phyloP scores from a whole-genome alignment of 2,113 vertebrate species.

The Microcebus lehilahytsara region DNA sequence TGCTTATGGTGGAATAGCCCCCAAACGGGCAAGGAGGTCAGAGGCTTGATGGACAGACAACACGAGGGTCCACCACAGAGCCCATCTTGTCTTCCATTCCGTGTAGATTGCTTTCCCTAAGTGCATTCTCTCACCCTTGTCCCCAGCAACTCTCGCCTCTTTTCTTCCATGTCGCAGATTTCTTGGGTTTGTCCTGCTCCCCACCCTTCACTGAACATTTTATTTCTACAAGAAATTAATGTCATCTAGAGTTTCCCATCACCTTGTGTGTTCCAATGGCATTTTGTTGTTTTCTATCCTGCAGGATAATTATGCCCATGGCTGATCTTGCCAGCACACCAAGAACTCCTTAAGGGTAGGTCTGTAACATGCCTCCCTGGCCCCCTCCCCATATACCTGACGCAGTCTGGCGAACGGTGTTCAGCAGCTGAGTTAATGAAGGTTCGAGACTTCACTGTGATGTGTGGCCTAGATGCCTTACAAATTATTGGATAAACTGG shows the following conservation, averaged over 20 bases:
- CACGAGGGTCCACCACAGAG: not conserved
- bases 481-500: not conserved
- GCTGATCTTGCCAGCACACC: not conserved
- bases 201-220: not conserved
- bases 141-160: not conserved
- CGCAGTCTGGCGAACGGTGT: not conserved
- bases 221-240: not conserved
- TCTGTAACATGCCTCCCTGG: not conserved
- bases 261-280: not conserved
- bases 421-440: not conserved
- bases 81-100: not conserved
- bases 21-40: not conserved
- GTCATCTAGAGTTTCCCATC: not conserved
- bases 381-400: not conserved
- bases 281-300: not conserved
- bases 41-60: not conserved
- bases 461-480: not conserved
- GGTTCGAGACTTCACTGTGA: not conserved
- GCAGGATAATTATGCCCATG: accelerated
- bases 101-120: not conserved
- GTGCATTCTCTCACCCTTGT: not conserved
- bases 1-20: not conserved
- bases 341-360: not conserved
- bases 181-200: not conserved
- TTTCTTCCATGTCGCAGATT: not conserved